Base-by-base conservation (phyloP, 2,113 vertebrate species). In the Zootoca vivipara region DNA sequence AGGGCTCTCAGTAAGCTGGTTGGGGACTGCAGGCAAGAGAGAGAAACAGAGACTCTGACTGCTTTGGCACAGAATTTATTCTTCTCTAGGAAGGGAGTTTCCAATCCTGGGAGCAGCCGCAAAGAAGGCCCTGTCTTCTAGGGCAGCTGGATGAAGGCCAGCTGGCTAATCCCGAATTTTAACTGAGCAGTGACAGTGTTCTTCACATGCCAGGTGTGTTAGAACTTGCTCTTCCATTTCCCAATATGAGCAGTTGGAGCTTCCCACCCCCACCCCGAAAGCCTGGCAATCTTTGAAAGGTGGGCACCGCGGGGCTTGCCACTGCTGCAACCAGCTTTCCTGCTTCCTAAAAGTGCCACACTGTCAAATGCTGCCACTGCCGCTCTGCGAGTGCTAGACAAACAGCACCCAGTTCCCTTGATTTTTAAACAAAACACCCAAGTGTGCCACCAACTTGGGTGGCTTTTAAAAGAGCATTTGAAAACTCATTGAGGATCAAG, bases 271-370 rank as follows among this genome's bases (percentile, higher is more conserved):
- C 24, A 2, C 20, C 28, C 67, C 10, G 9, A 69, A 30, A 69
- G 67, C 26, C 67, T 28, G 26, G 67, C 6, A 69, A 5, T 20
- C 58, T 18, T 64, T 5, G 64, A 38, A 38, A 42, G 0, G 33
- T 15, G 16, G 15, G 26, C 12, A 5, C 20, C 1, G 1, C 2
- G n/a, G n/a, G n/a, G 15, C 35, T 15, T 30, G 1, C 6, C 70
- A 38, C 8, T 38, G 35, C 35, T 26, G 35, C 35, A 22, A 35
- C 18, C 73, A 75, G 5, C 73, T 7, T 24, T 3, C 9, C 28
- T 69, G 24, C 3, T 69, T 69, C 67, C 28, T 3, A 10, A 9
- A 28, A 30, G 28, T 7, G 26, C 67, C 9, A 10, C 26, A 10
- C 7, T 28, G 28, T 26, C 67, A 28, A 69, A 28, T 28, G 26